Base-by-base conservation (phyloP, 2,797 vertebrate genomes). In the Poeciliopsis presidionis region DNA sequence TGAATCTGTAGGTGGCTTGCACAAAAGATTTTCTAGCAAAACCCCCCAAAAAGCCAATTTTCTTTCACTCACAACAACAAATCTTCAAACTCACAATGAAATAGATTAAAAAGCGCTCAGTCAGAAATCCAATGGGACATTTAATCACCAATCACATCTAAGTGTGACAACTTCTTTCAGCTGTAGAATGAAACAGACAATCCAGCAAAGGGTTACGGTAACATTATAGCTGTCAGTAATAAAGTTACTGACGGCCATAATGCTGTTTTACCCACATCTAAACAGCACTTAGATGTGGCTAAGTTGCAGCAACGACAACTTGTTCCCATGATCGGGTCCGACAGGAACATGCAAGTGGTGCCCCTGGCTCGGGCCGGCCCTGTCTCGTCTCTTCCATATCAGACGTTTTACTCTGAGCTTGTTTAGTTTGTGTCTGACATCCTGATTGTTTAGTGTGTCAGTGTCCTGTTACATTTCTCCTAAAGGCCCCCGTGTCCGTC, bases 381-480 rank as follows among this genome's bases (percentile, higher is more conserved):
- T 88, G 81, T 74, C 81, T 84, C 51, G 63, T 49, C 67, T 78
- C 55, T 53, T 78, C 63, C 49, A 70, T 13, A 71, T 25, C 7
- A 76, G 39, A 81, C 74, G 73, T 84, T 82, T 53, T 59, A 67
- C 39, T 80, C 43, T 0, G 70, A 59, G 79, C 67, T 88, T 84
- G 72, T 87, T 87, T 72, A 84, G 84, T 75, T 83, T 39, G 33
- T 33, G 74, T 90, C 81, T 73, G 63, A 83, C 77, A 79, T 69
- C 70, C 61, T 67, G 63, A 89, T 80, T 87, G 83, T 89, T 89
- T 74, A 72, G 73, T 69, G 78, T 57, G 75, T 87, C 77, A 65
- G 80, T 49, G 73, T 81, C 33, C 33, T 12, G 59, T 79, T 75
- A 74, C 75, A 49, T 72, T 77, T 75, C 45, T 74, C 36, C 11